Evolutionary conservation across 2,888 invertebrate species (phyloP), one percentile per base, ranked within the genome.

Genomic region (Ceraclea dissimilis): DNA sequence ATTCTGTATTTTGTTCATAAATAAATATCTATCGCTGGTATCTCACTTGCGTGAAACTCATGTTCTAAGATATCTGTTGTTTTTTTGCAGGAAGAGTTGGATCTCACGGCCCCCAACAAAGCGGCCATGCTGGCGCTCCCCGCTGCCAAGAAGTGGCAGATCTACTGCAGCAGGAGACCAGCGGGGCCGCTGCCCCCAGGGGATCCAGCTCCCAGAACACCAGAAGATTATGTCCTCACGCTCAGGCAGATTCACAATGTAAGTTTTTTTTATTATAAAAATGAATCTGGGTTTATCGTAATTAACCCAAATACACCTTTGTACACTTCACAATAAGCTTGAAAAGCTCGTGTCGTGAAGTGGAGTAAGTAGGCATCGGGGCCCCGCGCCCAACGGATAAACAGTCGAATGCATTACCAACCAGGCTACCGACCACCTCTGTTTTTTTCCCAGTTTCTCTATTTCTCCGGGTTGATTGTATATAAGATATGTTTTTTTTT

Each of bases 61-160:
- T n/a, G n/a, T n/a, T n/a, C n/a, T n/a, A n/a, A n/a, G n/a, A n/a
- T 46, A 6, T 46, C 11, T 46, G 17, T 18, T 19, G 8, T 18
- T 46, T 31, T 48, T 26, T 33, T 52, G 1, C 72, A 87, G 86
- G 95, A 95, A 71, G 96, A 96, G 73, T 76, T 96, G 66, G 96
- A 95, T 73, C 76, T 96, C 66, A 93, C 94, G 61, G 92, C 93
- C 34, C 88, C 93, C 11, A 95, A 96, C 73, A 89, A 93, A 70
- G 90, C 93, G 64, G 93, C 94, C 39, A 93, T 97, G 87, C 82
- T 95, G 73, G 91, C 88, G 67, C 79, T 96, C 59, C 93, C 95
- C 1, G 86, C 92, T 0, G 92, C 93, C 68, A 96, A 96, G 75
- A 96, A 96, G 75, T 96, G 95, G 94, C 96, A 96, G 78, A 94